phyloP scores from a whole-genome alignment of 2,797 vertebrate species.

The Xyrichtys novacula region DNA sequence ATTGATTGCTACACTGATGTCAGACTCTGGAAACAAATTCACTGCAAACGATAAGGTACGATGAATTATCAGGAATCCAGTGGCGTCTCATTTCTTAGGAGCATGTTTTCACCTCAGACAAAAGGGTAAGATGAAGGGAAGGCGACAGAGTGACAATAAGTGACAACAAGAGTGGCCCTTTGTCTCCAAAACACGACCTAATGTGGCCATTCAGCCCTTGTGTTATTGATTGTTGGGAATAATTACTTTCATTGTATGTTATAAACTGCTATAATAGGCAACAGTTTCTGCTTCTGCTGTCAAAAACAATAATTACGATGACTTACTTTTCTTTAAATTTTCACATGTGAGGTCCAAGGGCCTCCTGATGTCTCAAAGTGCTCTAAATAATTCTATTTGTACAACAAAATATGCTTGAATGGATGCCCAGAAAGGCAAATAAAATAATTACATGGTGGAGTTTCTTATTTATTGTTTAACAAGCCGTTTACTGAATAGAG shows the following conservation, averaged over 20 bases:
- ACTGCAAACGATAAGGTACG: too few species aligned
- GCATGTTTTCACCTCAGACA: too few species aligned
- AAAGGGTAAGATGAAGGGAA: too few species aligned
- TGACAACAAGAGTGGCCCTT: too few species aligned
- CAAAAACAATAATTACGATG: background rate
- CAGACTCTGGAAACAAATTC: too few species aligned
- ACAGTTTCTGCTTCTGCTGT: background rate
- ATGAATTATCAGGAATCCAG: too few species aligned
- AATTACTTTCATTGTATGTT: conserved; percentile 3
- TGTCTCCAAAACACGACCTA: background rate
- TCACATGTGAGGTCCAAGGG: background rate
- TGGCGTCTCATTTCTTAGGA: too few species aligned
- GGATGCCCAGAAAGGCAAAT: conserved; percentile 22
- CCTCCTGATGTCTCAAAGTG: conserved; percentile 1
- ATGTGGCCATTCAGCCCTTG: background rate
- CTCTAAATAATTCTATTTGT: conserved; percentile 25
- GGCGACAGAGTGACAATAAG: too few species aligned
- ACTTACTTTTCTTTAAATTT: conserved; percentile 5
- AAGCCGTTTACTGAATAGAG: conserved; percentile 16
- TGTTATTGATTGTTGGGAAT: background rate
- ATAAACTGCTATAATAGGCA: background rate
- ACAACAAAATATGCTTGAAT: conserved; percentile 30
- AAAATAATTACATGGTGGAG: conserved; percentile 27
- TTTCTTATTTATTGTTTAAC: conserved; percentile 25
- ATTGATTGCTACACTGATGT: too few species aligned